Evolutionary conservation across 2,888 invertebrate species (phyloP), one percentile per base, ranked within the genome.

Genomic region (Mesorhabditis spiculigera): DNA sequence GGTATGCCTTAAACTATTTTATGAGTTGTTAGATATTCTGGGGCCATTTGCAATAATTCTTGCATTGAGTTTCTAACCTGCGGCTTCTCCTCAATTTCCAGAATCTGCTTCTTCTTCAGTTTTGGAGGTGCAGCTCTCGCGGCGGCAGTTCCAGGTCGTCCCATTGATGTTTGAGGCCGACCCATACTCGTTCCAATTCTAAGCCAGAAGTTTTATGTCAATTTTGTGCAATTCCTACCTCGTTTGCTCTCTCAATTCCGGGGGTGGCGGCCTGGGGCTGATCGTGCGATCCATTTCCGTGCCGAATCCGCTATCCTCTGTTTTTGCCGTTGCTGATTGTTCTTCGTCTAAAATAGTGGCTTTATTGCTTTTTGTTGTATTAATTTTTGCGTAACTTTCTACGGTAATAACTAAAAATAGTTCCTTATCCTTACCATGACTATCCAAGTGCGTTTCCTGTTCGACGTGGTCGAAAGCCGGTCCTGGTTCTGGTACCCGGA

Each of bases 91-190:
- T 79, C 78, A 10, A 72, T 66, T 4, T 71, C 71, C 0, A 74
- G 77, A 43, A 80, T 75, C 67, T 76, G 78, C 45, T 79, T 85
- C 71, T 83, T 83, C 66, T 82, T 84, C 42, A 85, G 67, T 69
- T 83, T 84, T n/a, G 86, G 86, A 4, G 86, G 86, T 5, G 86
- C 84, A 10, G 84, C 79, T 43, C 86, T 68, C 0, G 85, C 83
- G 10, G 80, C 78, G 0, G 86, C 80, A 0, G 85, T 85, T 13
- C 85, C 83, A 13, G 86, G 86, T 45, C 86, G 71, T 4, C 80
- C 83, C 74, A 83, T 75, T 4, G 80, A 73, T 4, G 81, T 82
- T 64, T 76, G 77, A 4, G 81, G 81, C 28, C 81, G 72, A n/a
- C 70, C 78, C 6, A 75, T 67, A 3, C 74, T 72, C 44, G 80